These are phyloP conservation scores for Aurelia sp. DNA, from an alignment of 30 jellyfish, hydroid and myxozoan species.

Conservation along the genomic window DNA sequence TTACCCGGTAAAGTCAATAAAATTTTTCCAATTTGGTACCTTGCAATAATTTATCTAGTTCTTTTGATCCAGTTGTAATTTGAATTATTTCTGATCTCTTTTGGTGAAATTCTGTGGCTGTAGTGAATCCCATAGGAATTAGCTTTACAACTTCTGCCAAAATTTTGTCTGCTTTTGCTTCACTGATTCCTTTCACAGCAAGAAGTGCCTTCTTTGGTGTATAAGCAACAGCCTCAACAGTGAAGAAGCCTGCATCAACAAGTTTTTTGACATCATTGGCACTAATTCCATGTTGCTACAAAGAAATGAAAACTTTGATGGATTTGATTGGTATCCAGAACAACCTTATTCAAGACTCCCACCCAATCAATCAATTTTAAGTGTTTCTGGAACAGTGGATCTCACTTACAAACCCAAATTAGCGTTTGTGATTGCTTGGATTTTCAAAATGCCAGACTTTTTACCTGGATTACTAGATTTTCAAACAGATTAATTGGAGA, in stretches of 20 bases:
- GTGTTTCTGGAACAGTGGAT: no score
- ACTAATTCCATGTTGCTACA: slow-evolving; percentile 94
- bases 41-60: slow-evolving; percentile 92
- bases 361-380: no score
- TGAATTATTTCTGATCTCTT: slow-evolving; percentile 98
- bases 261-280: slow-evolving; percentile 94
- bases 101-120: slow-evolving; percentile 99
- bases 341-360: no score
- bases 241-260: slow-evolving; percentile 97
- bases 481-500: no score
- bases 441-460: no score
- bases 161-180: slow-evolving; percentile 98
- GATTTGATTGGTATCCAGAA: neutral
- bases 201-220: slow-evolving; percentile 96
- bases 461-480: no score
- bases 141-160: slow-evolving; percentile 88
- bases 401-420: no score
- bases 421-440: no score
- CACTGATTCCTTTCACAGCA: slow-evolving; percentile 98
- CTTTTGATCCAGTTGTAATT: slow-evolving; percentile 95
- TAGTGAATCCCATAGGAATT: slow-evolving; percentile 98
- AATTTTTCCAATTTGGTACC: slow-evolving; percentile 20
- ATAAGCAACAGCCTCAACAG: slow-evolving; percentile 96
- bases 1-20: no score
- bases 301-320: neutral